Evolutionary conservation across 2,797 vertebrate species (phyloP).

Genomic region (Glossophaga mutica): DNA sequence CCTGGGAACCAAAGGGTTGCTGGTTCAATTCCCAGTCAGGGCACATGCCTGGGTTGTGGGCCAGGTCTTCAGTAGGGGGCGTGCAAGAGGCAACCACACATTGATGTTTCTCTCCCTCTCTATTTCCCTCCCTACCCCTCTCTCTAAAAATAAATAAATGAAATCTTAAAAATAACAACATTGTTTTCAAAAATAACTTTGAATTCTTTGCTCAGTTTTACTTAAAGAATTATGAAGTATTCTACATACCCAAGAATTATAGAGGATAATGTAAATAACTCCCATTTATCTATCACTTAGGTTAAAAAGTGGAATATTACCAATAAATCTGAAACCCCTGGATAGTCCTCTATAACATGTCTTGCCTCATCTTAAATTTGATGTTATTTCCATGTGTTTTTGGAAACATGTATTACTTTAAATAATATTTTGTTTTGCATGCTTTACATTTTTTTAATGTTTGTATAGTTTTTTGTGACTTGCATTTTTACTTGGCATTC

Average conservation of each 20-base stretch:
- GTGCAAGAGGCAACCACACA: too few relatives aligned
- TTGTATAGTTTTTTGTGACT: background rate
- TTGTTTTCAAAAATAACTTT: constrained; percentile 14
- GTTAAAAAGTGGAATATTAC: background rate
- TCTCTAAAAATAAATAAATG: too few relatives aligned
- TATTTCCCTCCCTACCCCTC: too few relatives aligned
- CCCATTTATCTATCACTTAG: background rate
- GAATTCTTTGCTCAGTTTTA: background rate
- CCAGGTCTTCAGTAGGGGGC: too few relatives aligned
- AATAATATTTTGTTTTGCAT: background rate
- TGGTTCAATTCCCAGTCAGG: too few relatives aligned
- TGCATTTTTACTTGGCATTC: background rate
- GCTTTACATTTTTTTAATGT: background rate
- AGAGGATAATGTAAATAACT: background rate
- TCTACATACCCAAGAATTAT: background rate
- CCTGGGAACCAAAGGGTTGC: too few relatives aligned
- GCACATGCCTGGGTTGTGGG: too few relatives aligned
- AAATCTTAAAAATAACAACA: too few relatives aligned
- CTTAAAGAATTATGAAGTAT: background rate
- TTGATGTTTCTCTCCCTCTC: too few relatives aligned
- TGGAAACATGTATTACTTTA: background rate
- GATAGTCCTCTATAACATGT: background rate
- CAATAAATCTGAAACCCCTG: background rate
- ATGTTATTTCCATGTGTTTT: background rate
- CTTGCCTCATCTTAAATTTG: background rate